These are phyloP conservation scores for Podocnemis expansa DNA, from an alignment of 2,113 vertebrate species.

Conservation along the genomic window DNA sequence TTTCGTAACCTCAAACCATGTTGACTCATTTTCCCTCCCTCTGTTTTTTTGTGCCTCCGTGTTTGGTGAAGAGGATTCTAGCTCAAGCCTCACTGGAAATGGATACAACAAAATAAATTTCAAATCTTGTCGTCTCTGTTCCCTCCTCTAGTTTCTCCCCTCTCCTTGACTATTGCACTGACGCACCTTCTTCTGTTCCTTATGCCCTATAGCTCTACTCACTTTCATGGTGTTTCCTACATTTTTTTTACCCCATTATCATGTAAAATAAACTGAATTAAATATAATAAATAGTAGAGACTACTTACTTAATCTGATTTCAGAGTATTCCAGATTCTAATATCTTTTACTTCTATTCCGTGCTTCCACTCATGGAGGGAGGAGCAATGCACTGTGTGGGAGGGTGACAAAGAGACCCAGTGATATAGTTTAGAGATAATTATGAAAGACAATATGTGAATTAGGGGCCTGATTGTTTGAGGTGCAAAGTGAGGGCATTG, in stretches of 20 bases:
- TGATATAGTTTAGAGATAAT: background rate
- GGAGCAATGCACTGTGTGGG: background rate
- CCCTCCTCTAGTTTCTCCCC: background rate
- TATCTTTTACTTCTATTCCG: background rate
- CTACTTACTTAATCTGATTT: background rate
- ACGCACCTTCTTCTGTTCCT: background rate
- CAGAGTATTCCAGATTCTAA: background rate
- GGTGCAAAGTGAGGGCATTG: background rate
- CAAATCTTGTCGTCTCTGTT: background rate
- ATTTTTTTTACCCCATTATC: background rate
- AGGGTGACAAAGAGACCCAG: background rate
- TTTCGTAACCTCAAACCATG: fast-evolving
- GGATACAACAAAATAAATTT: background rate
- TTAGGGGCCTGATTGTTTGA: background rate
- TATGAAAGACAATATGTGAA: background rate
- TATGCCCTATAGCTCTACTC: background rate
- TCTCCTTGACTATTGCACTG: background rate
- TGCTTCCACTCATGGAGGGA: background rate
- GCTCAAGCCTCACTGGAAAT: background rate
- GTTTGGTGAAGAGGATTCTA: background rate
- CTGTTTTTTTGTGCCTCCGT: background rate
- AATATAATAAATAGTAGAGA: background rate
- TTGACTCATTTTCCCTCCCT: background rate
- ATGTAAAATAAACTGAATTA: background rate
- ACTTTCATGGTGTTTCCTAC: background rate